Evolutionary conservation across 2,888 invertebrate genomes (phyloP), one percentile per base, ranked within the genome.

Genomic region (Platycheirus albimanus): DNA sequence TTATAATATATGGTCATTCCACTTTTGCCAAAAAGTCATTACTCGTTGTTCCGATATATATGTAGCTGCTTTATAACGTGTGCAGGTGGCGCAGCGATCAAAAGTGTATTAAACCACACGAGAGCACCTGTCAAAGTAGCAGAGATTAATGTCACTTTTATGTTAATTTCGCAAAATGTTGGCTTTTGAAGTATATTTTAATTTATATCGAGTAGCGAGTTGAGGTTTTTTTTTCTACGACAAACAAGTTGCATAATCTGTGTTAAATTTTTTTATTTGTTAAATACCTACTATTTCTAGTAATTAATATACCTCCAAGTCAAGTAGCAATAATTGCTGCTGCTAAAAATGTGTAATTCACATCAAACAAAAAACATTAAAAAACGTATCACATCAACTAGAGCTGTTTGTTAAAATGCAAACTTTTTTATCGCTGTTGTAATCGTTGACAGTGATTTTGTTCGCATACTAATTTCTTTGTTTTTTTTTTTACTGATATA

Each of bases 391-490:
- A 8, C 20, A 8, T 47, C 51, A 74, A 61, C 45, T 47, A 67
- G 43, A 75, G 38, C 38, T 24, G 19, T 28, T n/a, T n/a, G n/a
- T n/a, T n/a, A n/a, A n/a, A n/a, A 58, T 58, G 41, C 5, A 3
- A 61, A 30, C 3, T 7, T 30, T 43, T 30, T 67, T 45, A 17
- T 61, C 28, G 61, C 28, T 28, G 45, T 45, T 77, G 77, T 83
- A 83, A 83, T 83, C 67, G 69, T 38, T 77, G 83, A 78, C 78
- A 78, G 78, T 83, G 78, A 83, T 78, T 83, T 83, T 83, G 83
- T 78, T 72, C 49, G 64, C 67, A 72, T 69, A 72, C 58, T 78
- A 72, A 74, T 69, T 83, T 78, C 11, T 64, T 69, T 83, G 56
- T 67, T 69, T 83, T 61, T 69, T 49, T 67, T 63, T 58, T 77